phyloP scores from a whole-genome alignment of 2,888 invertebrate species.

The Acronicta leporina region DNA sequence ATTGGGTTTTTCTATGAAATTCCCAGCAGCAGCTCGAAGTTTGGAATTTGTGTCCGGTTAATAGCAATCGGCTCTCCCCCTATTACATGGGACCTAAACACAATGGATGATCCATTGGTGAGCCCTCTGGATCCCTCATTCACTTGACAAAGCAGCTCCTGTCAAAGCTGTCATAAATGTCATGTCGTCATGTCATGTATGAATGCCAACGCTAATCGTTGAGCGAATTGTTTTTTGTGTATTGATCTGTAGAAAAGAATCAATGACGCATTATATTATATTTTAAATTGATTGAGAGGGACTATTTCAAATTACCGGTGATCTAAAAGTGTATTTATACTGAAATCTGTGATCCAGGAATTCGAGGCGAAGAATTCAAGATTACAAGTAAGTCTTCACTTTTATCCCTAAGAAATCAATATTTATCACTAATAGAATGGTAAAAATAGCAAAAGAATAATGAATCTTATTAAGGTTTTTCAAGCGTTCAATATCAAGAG shows the following conservation, averaged over 20 bases:
- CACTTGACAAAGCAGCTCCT: too few relatives aligned
- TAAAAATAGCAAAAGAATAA: constrained; percentile 11
- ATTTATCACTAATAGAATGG: constrained; percentile 19
- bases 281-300: constrained; percentile 35
- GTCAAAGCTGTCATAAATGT: not conserved
- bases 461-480: not conserved
- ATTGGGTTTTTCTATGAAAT: too few relatives aligned
- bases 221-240: constrained; percentile 67
- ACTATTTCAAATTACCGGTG: constrained; percentile 34
- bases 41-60: too few relatives aligned
- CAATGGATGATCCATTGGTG: too few relatives aligned
- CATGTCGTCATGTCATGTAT: constrained; percentile 26
- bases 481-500: not conserved
- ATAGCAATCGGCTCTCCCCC: too few relatives aligned
- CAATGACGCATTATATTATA: constrained; percentile 47
- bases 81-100: too few relatives aligned
- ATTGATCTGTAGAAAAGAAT: constrained; percentile 63
- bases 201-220: constrained; percentile 58
- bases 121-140: too few relatives aligned
- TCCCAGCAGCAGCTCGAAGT: too few relatives aligned
- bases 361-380: constrained; percentile 26
- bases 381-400: constrained; percentile 40
- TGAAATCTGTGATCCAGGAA: constrained; percentile 20
- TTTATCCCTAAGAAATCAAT: constrained; percentile 32
- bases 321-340: constrained; percentile 9